Base-by-base conservation (phyloP, 2,888 invertebrate species). In the Philaethria dido region DNA sequence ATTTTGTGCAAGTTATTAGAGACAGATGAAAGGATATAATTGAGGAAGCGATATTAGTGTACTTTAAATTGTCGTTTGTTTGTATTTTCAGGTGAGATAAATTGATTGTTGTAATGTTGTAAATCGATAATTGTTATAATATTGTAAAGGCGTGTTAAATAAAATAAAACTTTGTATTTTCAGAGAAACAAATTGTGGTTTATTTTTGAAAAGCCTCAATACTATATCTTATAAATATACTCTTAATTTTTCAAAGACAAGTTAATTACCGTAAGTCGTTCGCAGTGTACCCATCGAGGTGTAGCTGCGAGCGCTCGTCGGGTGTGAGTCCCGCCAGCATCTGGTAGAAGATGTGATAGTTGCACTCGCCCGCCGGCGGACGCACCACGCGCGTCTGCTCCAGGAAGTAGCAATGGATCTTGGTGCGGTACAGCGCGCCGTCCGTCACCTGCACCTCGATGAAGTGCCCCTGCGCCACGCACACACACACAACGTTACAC, bases 271-370 rank as follows among this genome's bases (percentile, higher is more conserved):
- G 94, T 70, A 98, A 90, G 78, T 97, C 98, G 70, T 95, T 94
- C 14, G 97, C 94, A 47, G 96, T 95, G 85, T 97, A 97, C 5
- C 97, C 97, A 79, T 97, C 97, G 72, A 98, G 93, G 83, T 98
- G 97, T 36, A 98, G 93, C 89, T 97, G 97, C 18, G 95, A 94
- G 85, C 76, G 96, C 95, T 99, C 99, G 75, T 98, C 98, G 63
- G 95, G 92, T 50, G 96, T 95, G 29, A 99, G 94, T 0, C 99
- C 98, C 18, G 98, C 98, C 77, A 99, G 93, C 89, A 99, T 96
- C 93, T 99, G 98, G 92, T 99, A 99, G 93, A 99, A 99, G 79
- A 99, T 98, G 87, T 99, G 98, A 89, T 98, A 99, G 92, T 98
- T 99, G 84, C 98, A 97, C 90, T 98, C 98, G 80, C 96, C 95